Conservation (phyloP, 2,797 vertebrate species). For the Chloroceryle amazona region DNA sequence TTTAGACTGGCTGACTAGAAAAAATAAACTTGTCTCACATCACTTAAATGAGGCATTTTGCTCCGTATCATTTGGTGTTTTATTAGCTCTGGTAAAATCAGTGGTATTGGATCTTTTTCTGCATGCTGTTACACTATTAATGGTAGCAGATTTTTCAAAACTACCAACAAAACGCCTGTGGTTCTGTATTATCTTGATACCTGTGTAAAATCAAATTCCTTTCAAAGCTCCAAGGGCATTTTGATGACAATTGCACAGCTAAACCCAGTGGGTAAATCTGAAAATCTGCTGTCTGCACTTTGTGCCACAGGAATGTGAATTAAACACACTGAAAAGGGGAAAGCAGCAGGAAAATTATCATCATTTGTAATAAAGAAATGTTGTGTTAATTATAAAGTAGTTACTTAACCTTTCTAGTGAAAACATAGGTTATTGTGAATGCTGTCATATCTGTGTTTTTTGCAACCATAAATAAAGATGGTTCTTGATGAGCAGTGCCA, state of each 20-base stretch:
- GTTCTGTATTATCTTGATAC: neutral
- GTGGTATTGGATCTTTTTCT: neutral
- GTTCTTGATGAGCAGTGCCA: neutral
- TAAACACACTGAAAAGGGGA: neutral
- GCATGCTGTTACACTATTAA: neutral
- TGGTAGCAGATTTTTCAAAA: neutral
- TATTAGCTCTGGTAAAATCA: neutral
- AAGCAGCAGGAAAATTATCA: neutral
- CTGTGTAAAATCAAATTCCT: neutral
- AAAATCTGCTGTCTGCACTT: neutral
- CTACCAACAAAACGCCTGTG: accelerated
- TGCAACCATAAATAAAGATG: neutral
- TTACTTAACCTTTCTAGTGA: neutral
- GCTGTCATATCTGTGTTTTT: neutral
- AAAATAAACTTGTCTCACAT: neutral
- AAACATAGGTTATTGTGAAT: neutral
- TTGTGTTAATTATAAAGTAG: neutral
- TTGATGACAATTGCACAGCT: neutral
- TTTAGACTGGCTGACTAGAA: neutral
- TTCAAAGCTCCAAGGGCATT: neutral
- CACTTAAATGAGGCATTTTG: neutral
- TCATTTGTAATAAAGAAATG: neutral
- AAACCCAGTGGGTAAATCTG: neutral
- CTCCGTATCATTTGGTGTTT: neutral
- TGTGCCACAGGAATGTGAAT: neutral